Evolutionary conservation across 2,888 invertebrate species (phyloP), one percentile per base, ranked within the genome.

Genomic region (Aleiodes leptofemur): DNA sequence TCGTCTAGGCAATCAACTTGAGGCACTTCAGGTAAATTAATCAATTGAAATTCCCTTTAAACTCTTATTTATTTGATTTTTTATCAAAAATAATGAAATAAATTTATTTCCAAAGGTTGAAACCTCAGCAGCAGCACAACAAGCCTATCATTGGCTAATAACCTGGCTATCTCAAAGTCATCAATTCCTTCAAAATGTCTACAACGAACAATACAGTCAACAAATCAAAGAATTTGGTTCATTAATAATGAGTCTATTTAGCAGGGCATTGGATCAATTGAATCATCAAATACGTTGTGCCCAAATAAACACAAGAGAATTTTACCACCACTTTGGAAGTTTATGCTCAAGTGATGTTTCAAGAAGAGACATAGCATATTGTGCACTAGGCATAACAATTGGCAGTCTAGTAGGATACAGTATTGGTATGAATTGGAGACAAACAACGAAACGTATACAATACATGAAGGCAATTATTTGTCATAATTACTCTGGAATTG

Each of bases 401-500:
- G 91, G 91, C 51, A 85, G 87, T 77, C 66, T 90, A 31, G 83
- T 91, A 73, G 91, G 91, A 61, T 88, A 90, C 69, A 86, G 85
- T 73, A 82, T 90, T 68, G 90, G 90, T 4, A 68, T 88, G 43
- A 86, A 88, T 76, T 84, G 90, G 83, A 84, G 84, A 61, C 84
- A 83, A 79, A 79, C 78, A 51, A 79, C 87, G 53, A 83, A 83
- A 57, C 83, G 89, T 76, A 78, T 88, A 69, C 87, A 90, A 74
- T 89, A 90, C 77, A 91, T 91, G 90, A 90, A 90, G 86, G 90
- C 91, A 48, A 82, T 91, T 38, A 90, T 90, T 80, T 90, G 91
- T 78, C 88, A 88, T 77, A 87, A 88, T 80, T 91, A 90, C 82
- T 83, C 88, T 74, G 91, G 91, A 78, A 82, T 87, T 59, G 90